Percentiles rank a stretch among this genome's conserved stretches.
Conservation (phyloP, 2,888 invertebrate genomes). For the Cheilosia variabilis region DNA sequence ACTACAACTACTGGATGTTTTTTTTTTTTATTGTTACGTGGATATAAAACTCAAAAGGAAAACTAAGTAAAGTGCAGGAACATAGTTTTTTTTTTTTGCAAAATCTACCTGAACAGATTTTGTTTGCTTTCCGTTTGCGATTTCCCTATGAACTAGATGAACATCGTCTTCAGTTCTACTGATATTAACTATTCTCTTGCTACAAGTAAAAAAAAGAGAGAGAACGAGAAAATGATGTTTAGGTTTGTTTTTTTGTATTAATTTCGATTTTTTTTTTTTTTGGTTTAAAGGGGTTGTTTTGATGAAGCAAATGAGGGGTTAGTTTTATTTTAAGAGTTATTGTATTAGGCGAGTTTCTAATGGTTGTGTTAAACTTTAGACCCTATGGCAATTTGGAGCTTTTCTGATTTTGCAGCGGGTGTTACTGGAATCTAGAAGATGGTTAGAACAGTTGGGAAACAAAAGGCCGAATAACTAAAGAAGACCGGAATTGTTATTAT, state of each 20-base stretch:
- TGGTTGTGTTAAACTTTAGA: not conserved
- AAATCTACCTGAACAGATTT: slow-evolving; percentile 89
- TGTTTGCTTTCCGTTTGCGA: slow-evolving; percentile 88
- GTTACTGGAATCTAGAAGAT: too few relatives aligned
- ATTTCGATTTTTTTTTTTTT: slow-evolving; percentile 37
- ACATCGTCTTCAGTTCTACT: slow-evolving; percentile 90
- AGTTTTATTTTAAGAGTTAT: slow-evolving; percentile 53
- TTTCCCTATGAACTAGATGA: slow-evolving; percentile 89
- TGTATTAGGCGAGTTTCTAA: slow-evolving; percentile 34
- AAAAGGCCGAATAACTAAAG: too few relatives aligned
- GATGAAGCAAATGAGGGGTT: slow-evolving; percentile 59
- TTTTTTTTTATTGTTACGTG: slow-evolving; percentile 35
- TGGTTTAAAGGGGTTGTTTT: slow-evolving; percentile 19
- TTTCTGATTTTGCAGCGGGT: too few relatives aligned
- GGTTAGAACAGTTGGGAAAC: too few relatives aligned
- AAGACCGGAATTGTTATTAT: too few relatives aligned
- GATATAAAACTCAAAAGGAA: slow-evolving; percentile 62
- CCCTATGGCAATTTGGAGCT: too few relatives aligned
- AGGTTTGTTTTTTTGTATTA: slow-evolving; percentile 56
- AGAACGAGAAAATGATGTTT: slow-evolving; percentile 73
- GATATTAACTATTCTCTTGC: slow-evolving; percentile 90
- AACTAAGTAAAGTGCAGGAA: slow-evolving; percentile 74
- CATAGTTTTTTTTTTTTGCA: slow-evolving; percentile 70
- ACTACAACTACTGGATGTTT: slow-evolving; percentile 55
- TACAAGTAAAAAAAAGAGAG: slow-evolving; percentile 84